Conservation (phyloP, 2,797 vertebrate species). For the Eutrigla gurnardus region DNA sequence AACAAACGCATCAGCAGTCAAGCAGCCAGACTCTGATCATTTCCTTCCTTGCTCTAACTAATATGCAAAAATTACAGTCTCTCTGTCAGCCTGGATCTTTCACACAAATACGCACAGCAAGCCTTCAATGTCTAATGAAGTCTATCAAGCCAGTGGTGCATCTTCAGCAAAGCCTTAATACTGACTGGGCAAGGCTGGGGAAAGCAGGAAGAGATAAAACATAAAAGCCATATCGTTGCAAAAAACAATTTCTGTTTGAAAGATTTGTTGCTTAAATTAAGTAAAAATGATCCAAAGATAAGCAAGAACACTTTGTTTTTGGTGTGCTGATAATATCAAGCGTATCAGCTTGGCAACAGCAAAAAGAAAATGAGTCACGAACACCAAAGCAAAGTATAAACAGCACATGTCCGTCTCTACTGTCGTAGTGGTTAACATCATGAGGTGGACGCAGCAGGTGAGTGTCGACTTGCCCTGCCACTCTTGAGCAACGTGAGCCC, state of each 20-base stretch:
- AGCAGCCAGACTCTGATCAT: conserved; percentile 18
- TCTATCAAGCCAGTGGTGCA: neutral
- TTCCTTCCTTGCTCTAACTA: conserved; percentile 23
- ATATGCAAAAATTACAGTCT: conserved; percentile 16
- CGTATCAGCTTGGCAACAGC: conserved; percentile 36
- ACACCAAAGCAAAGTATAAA: neutral
- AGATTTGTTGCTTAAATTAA: conserved; percentile 18
- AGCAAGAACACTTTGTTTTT: conserved; percentile 40
- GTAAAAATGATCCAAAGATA: conserved; percentile 16
- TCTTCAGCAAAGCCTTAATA: conserved; percentile 27
- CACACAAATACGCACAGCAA: conserved; percentile 28
- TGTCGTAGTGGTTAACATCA: neutral
- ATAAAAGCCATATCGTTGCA: conserved; percentile 14
- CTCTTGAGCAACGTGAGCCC: conserved; percentile 22
- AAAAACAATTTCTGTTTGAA: conserved; percentile 18
- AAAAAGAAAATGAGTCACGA: neutral
- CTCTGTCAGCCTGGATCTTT: conserved; percentile 12
- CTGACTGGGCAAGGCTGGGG: neutral
- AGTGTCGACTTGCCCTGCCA: neutral
- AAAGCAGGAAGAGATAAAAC: conserved; percentile 27
- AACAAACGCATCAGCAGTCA: conserved; percentile 26
- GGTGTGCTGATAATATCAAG: conserved; percentile 32
- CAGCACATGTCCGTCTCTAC: neutral
- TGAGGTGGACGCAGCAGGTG: neutral
- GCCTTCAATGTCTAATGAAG: conserved; percentile 5